These are phyloP conservation scores for Percina caprodes DNA, from an alignment of 2,113 vertebrate species.

Conservation along the genomic window DNA sequence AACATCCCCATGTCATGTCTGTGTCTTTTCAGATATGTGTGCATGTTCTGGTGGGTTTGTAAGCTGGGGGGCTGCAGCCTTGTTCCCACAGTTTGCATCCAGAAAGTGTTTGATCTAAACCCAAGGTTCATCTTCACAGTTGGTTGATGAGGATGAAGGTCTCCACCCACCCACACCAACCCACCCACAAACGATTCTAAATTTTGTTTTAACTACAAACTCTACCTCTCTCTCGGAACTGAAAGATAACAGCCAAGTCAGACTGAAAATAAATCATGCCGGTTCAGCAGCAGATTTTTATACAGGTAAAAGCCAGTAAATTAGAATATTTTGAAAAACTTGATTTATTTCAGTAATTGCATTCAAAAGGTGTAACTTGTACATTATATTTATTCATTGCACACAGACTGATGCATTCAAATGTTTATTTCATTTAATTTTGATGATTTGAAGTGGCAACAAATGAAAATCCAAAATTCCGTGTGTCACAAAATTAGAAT, in stretches of 20 bases:
- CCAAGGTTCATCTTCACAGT: slow-evolving; percentile 47
- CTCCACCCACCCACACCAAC: not conserved
- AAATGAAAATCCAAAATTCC: too few species aligned
- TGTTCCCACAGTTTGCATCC: slow-evolving; percentile 44
- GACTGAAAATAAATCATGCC: slow-evolving; percentile 54
- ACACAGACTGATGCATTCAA: too few species aligned
- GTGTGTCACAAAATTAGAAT: too few species aligned
- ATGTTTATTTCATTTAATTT: too few species aligned
- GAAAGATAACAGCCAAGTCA: slow-evolving; percentile 23
- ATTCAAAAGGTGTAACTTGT: too few species aligned
- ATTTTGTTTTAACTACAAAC: not conserved
- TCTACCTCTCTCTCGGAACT: not conserved
- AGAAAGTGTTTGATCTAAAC: slow-evolving; percentile 58
- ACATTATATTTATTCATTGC: too few species aligned
- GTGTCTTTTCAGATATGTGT: slow-evolving; percentile 27
- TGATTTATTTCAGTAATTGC: too few species aligned
- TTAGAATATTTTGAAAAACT: too few species aligned
- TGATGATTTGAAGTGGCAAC: too few species aligned
- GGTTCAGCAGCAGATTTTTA: slow-evolving; percentile 38
- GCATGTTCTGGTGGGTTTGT: slow-evolving; percentile 40
- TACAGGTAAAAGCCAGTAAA: too few species aligned
- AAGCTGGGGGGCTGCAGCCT: slow-evolving; percentile 26
- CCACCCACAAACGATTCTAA: too few species aligned
- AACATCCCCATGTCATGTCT: not conserved
- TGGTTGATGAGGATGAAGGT: slow-evolving; percentile 28